Base-by-base conservation (phyloP, 2,113 vertebrate species). In the Perca fluviatilis region DNA sequence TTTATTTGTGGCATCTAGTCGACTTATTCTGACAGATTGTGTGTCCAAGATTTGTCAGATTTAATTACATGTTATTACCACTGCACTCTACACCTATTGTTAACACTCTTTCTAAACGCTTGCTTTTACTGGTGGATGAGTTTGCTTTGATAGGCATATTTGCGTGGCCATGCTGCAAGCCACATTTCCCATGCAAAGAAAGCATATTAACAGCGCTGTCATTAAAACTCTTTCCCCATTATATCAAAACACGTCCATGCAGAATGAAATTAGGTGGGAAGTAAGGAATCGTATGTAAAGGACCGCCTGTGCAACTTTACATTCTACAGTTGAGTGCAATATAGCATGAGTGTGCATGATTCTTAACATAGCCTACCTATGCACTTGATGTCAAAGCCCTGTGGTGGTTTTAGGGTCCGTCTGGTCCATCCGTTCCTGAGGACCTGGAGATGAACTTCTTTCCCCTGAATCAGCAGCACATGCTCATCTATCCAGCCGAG, bases 401-500 rank as follows among this genome's bases (percentile, higher is more conserved):
- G 92, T 2, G 98, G 98, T 4, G 98, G 96, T 54, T 95, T 95
- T 53, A 99, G 96, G 19, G 97, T 95, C 74, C 97, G 93, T 74
- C 97, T 94, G 27, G 94, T 95, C 98, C 98, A 99, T 66, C 97
- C 96, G 89, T 97, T 96, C 82, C 97, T 95, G 87, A 99, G 96
- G 66, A 95, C 97, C 89, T 97, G 96, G n/a, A 99, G 95, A 66
- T 99, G 96, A 71, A 96, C 95, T 83, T 98, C 98, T 78, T 95
- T 93, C 83, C 98, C 98, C 84, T 96, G 97, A 88, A 99, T 93
- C 87, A 99, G 96, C 93, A 99, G 95, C 89, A 98, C 97, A 61
- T 95, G 96, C 92, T 97, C 96, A 86, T 98, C 97, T 77, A 99
- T 96, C 98, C 98, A 99, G 70, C 98, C 98, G 80, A 99, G 94